Conservation (phyloP, 1,140 invertebrate genomes). For the Panagrolaimus sp. region DNA sequence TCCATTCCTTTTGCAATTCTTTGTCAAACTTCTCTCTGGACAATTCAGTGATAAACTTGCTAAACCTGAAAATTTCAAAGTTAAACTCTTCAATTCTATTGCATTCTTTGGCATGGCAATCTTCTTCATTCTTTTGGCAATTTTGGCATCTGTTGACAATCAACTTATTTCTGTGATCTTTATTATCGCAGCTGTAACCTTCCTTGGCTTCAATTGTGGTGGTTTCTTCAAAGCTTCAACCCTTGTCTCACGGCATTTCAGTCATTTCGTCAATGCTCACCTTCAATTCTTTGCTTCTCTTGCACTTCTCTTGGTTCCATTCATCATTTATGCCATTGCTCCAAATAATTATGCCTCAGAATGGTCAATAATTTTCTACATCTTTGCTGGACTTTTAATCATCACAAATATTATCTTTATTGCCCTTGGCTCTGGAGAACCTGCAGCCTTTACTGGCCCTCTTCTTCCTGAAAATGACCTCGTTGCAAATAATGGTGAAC, state of each 20-base stretch:
- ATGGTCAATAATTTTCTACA: slow-evolving; percentile 15
- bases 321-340: neutral
- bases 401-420: neutral
- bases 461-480: neutral
- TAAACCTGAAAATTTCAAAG: slow-evolving; percentile 23
- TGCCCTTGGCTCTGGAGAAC: neutral
- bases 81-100: slow-evolving; percentile 43
- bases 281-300: neutral
- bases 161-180: slow-evolving; percentile 20
- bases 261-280: slow-evolving; percentile 16
- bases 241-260: slow-evolving; percentile 43
- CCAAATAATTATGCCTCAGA: slow-evolving; percentile 38
- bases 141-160: slow-evolving; percentile 9
- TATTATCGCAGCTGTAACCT: slow-evolving; percentile 26
- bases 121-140: slow-evolving; percentile 34
- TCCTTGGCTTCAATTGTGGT: slow-evolving; percentile 48
- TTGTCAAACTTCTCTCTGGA: slow-evolving; percentile 45
- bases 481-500: neutral
- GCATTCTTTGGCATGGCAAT: slow-evolving; percentile 44
- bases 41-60: slow-evolving; percentile 38
- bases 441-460: neutral
- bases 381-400: slow-evolving; percentile 12
- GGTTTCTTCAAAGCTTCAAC: slow-evolving; percentile 49
- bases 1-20: slow-evolving; percentile 46
- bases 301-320: neutral